Conservation (phyloP, 2,113 vertebrate genomes). For the Silurus glanis region DNA sequence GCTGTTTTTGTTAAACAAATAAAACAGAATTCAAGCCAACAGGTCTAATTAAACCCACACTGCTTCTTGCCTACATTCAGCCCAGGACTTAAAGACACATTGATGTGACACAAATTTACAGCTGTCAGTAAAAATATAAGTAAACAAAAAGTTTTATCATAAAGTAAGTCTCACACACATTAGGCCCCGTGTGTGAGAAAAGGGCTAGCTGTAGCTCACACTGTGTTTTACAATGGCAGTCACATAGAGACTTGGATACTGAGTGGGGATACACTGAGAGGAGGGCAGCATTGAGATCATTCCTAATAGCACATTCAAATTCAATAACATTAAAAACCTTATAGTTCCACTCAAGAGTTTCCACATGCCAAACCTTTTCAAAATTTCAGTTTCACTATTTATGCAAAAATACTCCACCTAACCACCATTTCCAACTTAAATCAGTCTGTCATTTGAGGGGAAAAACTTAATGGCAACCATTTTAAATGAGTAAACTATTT, state of each 20-base stretch:
- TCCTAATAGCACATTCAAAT: constrained; percentile 41
- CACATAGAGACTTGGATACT: constrained; percentile 32
- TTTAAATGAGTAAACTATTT: not conserved
- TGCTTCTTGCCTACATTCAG: constrained; percentile 12
- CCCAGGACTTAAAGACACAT: constrained; percentile 23
- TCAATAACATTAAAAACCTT: constrained; percentile 43
- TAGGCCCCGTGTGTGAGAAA: constrained; percentile 45
- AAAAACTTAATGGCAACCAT: constrained; percentile 6
- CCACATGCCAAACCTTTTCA: not conserved
- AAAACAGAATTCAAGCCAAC: constrained; percentile 46
- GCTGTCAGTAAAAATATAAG: constrained; percentile 62
- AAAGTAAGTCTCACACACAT: constrained; percentile 62
- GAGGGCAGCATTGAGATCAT: constrained; percentile 22
- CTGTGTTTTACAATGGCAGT: constrained; percentile 18
- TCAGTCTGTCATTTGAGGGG: not conserved
- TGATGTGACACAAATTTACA: constrained; percentile 68
- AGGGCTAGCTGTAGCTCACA: constrained; percentile 49
- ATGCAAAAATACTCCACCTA: constrained; percentile 18
- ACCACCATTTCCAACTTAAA: constrained; percentile 18
- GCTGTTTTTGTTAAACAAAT: constrained; percentile 20
- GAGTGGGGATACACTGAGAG: not conserved
- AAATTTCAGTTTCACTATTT: not conserved
- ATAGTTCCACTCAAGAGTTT: constrained; percentile 12
- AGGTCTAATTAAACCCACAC: constrained; percentile 59
- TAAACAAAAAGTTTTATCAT: constrained; percentile 56